Percentiles rank a stretch among this genome's conserved stretches.
Evolutionary conservation across 2,888 invertebrate genomes (phyloP).

Genomic region (Thymelicus lineola): DNA sequence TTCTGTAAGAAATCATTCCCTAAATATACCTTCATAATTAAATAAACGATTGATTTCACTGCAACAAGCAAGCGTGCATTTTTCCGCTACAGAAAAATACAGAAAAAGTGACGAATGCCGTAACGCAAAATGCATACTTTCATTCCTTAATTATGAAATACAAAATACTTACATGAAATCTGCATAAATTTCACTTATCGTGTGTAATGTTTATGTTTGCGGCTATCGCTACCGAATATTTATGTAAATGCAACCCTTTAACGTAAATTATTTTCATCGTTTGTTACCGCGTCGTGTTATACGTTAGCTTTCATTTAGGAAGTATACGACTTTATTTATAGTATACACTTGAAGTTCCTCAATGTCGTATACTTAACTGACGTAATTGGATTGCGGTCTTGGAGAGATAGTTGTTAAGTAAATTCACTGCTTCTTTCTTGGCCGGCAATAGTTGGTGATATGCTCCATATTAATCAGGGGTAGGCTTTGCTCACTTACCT

Average conservation of each 20-base stretch:
- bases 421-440: too few species aligned
- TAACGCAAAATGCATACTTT: constrained; percentile 47
- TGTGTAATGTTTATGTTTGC: constrained; percentile 77
- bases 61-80: constrained; percentile 28
- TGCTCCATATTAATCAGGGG: too few species aligned
- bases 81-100: constrained; percentile 41
- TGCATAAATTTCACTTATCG: constrained; percentile 78
- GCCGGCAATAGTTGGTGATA: too few species aligned
- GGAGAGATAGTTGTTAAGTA: too few species aligned
- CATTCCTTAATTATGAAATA: constrained; percentile 58
- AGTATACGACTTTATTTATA: constrained; percentile 53
- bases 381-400: too few species aligned
- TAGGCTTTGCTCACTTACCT: too few species aligned
- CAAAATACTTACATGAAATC: constrained; percentile 64
- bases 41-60: constrained; percentile 16
- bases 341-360: too few species aligned
- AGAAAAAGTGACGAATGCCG: constrained; percentile 46
- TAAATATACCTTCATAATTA: background rate
- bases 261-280: constrained; percentile 75
- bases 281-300: constrained; percentile 68
- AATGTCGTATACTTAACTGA: too few species aligned
- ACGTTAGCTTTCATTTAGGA: constrained; percentile 67
- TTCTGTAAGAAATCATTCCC: too few species aligned
- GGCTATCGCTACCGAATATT: constrained; percentile 67
- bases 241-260: constrained; percentile 76